These are phyloP conservation scores for Aleiodes testaceus DNA, from an alignment of 2,888 invertebrate species.

Conservation along the genomic window DNA sequence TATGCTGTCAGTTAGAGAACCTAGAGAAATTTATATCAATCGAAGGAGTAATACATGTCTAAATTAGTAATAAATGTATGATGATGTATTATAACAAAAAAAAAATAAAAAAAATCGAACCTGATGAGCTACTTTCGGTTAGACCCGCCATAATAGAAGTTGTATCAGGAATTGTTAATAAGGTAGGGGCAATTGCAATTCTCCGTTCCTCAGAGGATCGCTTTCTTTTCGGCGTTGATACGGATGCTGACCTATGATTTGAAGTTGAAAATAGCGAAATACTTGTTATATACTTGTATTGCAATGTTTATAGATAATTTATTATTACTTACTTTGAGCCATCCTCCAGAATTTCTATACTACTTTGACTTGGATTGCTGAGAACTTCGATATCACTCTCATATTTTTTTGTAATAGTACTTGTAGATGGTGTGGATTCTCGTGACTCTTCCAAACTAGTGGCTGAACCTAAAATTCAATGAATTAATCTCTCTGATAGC, in stretches of 20 bases:
- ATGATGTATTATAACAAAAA: background rate
- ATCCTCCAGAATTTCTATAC: conserved; percentile 79
- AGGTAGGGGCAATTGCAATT: conserved; percentile 70
- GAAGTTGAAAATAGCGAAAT: background rate
- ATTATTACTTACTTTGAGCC: conserved; percentile 66
- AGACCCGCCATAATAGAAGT: conserved; percentile 70
- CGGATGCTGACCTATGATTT: conserved; percentile 55
- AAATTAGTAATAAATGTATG: background rate
- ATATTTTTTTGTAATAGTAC: conserved; percentile 66
- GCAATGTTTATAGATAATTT: conserved; percentile 6
- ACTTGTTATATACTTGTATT: background rate
- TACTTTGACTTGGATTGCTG: conserved; percentile 82
- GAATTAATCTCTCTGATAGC: background rate
- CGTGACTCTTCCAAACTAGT: conserved; percentile 70
- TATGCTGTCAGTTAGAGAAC: conserved; percentile 77
- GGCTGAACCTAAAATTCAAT: conserved; percentile 67
- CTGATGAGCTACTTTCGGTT: conserved; percentile 79
- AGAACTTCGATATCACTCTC: conserved; percentile 83
- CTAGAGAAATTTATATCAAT: conserved; percentile 57
- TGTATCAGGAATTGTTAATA: conserved; percentile 74
- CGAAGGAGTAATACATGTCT: background rate
- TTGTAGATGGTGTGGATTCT: conserved; percentile 69
- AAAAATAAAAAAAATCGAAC: conserved; percentile 60
- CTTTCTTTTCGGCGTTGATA: conserved; percentile 70
- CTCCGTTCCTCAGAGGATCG: conserved; percentile 75